A percentile compares a stretch with the other conserved stretches of the same genome.
phyloP scores from a whole-genome alignment of 1,140 invertebrate species.

The Tetramorium alpestre region DNA sequence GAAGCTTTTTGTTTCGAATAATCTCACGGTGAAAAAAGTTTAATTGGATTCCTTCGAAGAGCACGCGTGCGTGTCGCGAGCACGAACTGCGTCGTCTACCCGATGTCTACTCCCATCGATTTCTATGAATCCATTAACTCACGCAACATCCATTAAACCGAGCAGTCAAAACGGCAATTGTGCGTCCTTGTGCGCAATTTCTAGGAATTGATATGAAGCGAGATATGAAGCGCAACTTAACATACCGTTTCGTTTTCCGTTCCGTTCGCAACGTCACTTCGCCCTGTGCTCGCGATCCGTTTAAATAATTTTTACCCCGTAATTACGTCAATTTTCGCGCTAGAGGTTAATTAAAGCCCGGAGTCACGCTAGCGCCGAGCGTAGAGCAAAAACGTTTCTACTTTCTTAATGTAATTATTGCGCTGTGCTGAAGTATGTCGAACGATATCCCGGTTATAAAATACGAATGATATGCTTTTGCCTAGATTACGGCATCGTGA shows the following conservation, averaged over 20 bases:
- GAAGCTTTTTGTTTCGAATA: not conserved
- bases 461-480: constrained; percentile 17
- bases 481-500: constrained; percentile 33
- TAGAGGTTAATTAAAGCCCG: constrained; percentile 24
- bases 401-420: constrained; percentile 35
- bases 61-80: not conserved
- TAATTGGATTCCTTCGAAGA: not conserved
- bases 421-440: constrained; percentile 4
- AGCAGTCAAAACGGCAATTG: constrained; percentile 60
- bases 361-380: constrained; percentile 9
- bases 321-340: constrained; percentile 34
- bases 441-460: constrained; percentile 17
- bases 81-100: not conserved
- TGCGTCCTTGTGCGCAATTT: constrained; percentile 47
- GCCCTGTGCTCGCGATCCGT: not conserved
- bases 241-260: constrained; percentile 7
- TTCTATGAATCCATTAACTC: constrained; percentile 57
- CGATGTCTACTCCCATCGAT: constrained; percentile 6
- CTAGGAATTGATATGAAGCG: constrained; percentile 10
- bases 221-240: constrained; percentile 30
- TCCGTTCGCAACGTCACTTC: not conserved
- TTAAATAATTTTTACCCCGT: constrained; percentile 22
- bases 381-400: constrained; percentile 1
- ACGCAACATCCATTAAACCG: constrained; percentile 55
- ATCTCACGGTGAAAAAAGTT: not conserved